Evolutionary conservation across 2,113 vertebrate genomes (phyloP).

Genomic region (Phylloscopus trochilus): DNA sequence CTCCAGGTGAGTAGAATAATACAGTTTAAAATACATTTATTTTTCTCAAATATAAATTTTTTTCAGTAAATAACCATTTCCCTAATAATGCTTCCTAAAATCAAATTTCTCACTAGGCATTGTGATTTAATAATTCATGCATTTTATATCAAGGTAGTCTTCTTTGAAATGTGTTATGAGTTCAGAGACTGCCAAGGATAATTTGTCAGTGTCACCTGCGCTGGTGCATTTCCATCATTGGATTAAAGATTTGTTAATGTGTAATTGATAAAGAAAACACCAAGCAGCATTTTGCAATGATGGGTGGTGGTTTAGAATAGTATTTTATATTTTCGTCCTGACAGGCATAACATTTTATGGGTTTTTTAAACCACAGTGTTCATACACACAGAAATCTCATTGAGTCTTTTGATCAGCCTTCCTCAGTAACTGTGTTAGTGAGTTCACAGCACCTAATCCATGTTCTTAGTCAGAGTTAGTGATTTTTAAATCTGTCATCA

Average conservation of each 20-base stretch:
- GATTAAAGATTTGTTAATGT: slow-evolving; percentile 77
- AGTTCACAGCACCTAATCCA: slow-evolving; percentile 37
- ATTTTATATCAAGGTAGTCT: slow-evolving; percentile 40
- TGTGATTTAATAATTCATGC: slow-evolving; percentile 42
- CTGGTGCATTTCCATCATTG: slow-evolving; percentile 64
- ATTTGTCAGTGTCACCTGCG: slow-evolving; percentile 63
- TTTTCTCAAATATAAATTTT: neutral
- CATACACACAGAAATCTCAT: slow-evolving; percentile 51
- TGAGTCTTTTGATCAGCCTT: slow-evolving; percentile 54
- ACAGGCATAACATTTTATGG: slow-evolving; percentile 71
- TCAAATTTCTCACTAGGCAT: neutral
- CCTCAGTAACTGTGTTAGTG: slow-evolving; percentile 33
- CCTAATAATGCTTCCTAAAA: neutral
- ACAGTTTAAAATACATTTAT: neutral
- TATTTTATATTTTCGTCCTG: slow-evolving; percentile 73
- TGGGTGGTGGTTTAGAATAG: slow-evolving; percentile 69
- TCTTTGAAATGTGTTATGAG: slow-evolving; percentile 50
- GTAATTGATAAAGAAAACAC: slow-evolving; percentile 79
- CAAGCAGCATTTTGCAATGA: slow-evolving; percentile 68
- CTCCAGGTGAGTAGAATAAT: neutral
- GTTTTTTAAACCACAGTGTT: slow-evolving; percentile 67
- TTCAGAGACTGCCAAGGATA: slow-evolving; percentile 59
- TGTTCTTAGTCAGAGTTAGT: slow-evolving; percentile 35
- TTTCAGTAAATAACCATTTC: neutral
- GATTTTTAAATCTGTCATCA: slow-evolving; percentile 23